A percentile compares a stretch with the other conserved stretches of the same genome.
Conservation (phyloP, 2,888 invertebrate genomes). For the Xanthia togata region DNA sequence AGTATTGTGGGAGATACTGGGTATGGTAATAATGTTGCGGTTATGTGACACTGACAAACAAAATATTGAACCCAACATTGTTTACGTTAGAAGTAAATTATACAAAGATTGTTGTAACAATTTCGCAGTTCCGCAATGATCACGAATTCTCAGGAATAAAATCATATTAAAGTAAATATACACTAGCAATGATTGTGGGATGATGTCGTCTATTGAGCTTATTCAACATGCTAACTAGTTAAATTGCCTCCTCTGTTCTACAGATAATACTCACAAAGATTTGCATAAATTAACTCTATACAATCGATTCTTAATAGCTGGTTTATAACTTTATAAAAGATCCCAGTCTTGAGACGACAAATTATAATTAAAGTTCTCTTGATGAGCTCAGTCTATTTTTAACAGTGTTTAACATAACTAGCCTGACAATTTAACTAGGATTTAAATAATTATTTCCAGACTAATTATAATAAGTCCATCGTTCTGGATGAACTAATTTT, state of each 20-base stretch:
- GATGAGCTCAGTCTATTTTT: slow-evolving; percentile 30
- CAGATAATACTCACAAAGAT: slow-evolving; percentile 54
- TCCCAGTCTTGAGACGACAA: slow-evolving; percentile 17
- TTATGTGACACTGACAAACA: slow-evolving; percentile 34
- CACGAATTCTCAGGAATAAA: slow-evolving; percentile 34
- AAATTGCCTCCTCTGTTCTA: slow-evolving; percentile 49
- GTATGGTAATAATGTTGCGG: slow-evolving; percentile 28
- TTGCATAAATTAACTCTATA: slow-evolving; percentile 54
- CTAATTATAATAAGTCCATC: slow-evolving; percentile 26
- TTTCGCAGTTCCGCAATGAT: slow-evolving; percentile 15
- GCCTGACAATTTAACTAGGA: slow-evolving; percentile 11
- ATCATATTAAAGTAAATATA: slow-evolving; percentile 35
- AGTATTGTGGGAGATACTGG: slow-evolving; percentile 28
- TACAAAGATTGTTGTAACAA: slow-evolving; percentile 8
- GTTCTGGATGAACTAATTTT: neutral
- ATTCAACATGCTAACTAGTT: slow-evolving; percentile 56
- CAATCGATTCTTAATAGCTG: slow-evolving; percentile 53
- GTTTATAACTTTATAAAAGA: slow-evolving; percentile 24
- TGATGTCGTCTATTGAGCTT: slow-evolving; percentile 17
- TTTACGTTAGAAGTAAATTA: slow-evolving; percentile 18
- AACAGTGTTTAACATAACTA: slow-evolving; percentile 18
- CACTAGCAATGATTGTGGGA: slow-evolving; percentile 20
- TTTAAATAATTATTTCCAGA: slow-evolving; percentile 20
- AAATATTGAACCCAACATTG: slow-evolving; percentile 42
- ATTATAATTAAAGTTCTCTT: slow-evolving; percentile 35